phyloP scores from a whole-genome alignment of 2,888 invertebrate genomes.

The Tetropium fuscum region DNA sequence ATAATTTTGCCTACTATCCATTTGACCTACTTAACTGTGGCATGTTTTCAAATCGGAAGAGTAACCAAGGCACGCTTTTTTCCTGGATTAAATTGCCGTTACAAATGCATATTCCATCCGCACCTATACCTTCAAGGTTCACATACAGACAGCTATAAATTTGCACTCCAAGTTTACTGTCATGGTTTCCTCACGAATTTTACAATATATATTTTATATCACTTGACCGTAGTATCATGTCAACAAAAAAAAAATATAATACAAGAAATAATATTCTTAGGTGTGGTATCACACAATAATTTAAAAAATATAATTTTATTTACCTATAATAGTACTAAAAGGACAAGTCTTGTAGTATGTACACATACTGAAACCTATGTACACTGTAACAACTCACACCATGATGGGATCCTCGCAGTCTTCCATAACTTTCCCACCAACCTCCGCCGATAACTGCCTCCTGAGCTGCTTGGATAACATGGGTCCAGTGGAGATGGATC shows the following conservation, averaged over 20 bases:
- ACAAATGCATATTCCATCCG: background rate
- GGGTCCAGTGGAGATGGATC: constrained; percentile 63
- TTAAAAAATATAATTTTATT: constrained; percentile 46
- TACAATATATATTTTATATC: constrained; percentile 31
- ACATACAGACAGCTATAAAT: constrained; percentile 26
- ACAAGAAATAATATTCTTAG: constrained; percentile 41
- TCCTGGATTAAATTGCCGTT: no score
- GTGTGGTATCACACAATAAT: constrained; percentile 49
- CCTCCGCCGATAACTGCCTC: constrained; percentile 64
- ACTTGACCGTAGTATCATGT: constrained; percentile 38
- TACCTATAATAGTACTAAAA: constrained; percentile 32
- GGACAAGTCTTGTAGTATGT: constrained; percentile 27
- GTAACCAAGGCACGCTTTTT: background rate
- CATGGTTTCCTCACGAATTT: constrained; percentile 29
- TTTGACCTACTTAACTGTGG: background rate
- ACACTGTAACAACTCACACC: constrained; percentile 55
- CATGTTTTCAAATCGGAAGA: background rate
- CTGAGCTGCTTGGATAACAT: constrained; percentile 60
- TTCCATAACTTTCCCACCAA: constrained; percentile 60
- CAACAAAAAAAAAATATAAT: constrained; percentile 32
- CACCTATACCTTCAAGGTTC: constrained; percentile 4
- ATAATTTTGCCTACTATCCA: no score
- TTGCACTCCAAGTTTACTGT: constrained; percentile 29
- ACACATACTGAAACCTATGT: constrained; percentile 20
- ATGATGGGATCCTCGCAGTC: constrained; percentile 66